Percentiles rank a stretch among this genome's conserved stretches.
Conservation (phyloP, 2,113 vertebrate species). For the Chloropsis cyanopogon region DNA sequence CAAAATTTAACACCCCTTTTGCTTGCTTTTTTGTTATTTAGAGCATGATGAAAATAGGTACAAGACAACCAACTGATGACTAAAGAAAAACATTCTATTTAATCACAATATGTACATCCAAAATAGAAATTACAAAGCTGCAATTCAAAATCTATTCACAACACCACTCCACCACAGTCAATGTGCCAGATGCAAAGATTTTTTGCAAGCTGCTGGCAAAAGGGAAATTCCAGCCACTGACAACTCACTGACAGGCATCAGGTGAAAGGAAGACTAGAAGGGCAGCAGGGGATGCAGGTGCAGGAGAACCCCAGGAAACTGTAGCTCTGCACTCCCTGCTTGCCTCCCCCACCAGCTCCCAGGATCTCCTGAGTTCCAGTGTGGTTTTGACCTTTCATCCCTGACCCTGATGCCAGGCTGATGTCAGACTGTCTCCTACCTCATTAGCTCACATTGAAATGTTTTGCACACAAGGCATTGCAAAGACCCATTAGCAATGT, state of each 20-base stretch:
- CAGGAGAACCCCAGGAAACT: background rate
- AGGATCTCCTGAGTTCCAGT: background rate
- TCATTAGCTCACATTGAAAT: background rate
- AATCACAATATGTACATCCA: constrained; percentile 44
- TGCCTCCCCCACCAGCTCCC: background rate
- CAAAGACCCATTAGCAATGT: background rate
- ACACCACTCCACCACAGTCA: background rate
- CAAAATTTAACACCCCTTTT: background rate
- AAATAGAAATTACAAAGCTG: constrained; percentile 23
- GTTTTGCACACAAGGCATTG: background rate
- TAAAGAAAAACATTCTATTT: constrained; percentile 25
- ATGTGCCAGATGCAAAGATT: background rate
- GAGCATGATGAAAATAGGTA: background rate
- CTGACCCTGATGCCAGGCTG: background rate
- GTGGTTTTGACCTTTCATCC: background rate
- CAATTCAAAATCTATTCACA: background rate
- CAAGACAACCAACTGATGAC: background rate
- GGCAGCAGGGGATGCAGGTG: background rate
- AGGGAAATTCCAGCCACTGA: background rate
- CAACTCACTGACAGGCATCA: background rate
- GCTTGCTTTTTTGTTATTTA: background rate
- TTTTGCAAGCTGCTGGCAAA: background rate
- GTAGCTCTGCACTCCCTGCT: background rate
- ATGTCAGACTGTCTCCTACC: background rate
- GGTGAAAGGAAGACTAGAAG: background rate